Evolutionary conservation across 1,140 invertebrate genomes (phyloP), one percentile per base, ranked within the genome.

Genomic region (Zaprionus camerounensis): DNA sequence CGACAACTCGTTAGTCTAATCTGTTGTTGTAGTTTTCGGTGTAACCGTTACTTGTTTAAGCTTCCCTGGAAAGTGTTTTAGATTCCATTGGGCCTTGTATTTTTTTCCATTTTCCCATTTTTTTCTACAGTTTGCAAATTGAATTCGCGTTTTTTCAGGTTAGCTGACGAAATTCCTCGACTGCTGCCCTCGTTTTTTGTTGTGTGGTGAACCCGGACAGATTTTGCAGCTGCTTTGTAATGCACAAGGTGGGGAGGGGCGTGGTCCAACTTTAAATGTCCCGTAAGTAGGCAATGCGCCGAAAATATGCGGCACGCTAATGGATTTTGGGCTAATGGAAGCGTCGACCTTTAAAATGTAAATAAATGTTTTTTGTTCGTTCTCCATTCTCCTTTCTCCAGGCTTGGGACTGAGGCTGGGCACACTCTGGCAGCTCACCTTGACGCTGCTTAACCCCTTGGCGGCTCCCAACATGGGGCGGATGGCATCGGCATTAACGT

Each of bases 341-440:
- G 73, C 77, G 76, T 68, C 83, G 84, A 81, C 83, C 83, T 87
- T 87, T 81, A 87, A 87, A 87, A 88, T 81, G 84, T 87, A 88
- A 87, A 87, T 87, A 87, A 84, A 87, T 82, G 76, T 70, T 65
- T 49, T 62, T 57, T 66, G 22, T 80, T 63, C 34, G 28, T 12
- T 57, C 36, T 38, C 7, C 5, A 6, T 38, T 61, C 31, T 55
- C 34, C 68, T 59, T 20, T 36, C 34, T 24, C n/a, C 20, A 2
- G 28, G 28, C 28, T 3, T 34, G 31, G 31, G 9, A 34, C 31
- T 34, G 31, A 9, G 31, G 9, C 31, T 31, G 31, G 13, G 38
- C 13, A 15, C 38, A 12, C 12, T 4, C 12, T n/a, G 38, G 56
- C 24, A 46, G 72, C 66, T 71, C 82, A 80, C 80, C 84, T 86